Evolutionary conservation across 2,888 invertebrate species (phyloP).

Genomic region (Lottia scabra): DNA sequence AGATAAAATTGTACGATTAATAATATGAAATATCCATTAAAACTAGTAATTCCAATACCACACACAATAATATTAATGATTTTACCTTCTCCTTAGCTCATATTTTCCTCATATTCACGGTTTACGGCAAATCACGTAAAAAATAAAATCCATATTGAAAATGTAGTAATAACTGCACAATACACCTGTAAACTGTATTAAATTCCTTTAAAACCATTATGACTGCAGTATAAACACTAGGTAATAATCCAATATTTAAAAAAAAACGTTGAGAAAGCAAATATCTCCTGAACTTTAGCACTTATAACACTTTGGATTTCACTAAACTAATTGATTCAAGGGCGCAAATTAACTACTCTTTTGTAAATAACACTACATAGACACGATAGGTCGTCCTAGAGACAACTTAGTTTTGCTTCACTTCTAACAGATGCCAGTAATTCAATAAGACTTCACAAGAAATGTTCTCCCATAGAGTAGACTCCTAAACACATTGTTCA

Average conservation of each 20-base stretch:
- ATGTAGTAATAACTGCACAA: background rate
- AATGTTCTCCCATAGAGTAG: background rate
- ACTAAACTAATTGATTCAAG: background rate
- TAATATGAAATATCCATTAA: too few species aligned
- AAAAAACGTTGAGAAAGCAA: background rate
- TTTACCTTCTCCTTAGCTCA: too few species aligned
- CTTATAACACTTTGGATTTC: background rate
- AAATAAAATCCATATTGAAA: background rate
- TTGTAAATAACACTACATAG: background rate
- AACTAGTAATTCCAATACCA: too few species aligned
- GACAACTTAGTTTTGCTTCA: conserved; percentile 2
- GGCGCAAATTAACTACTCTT: background rate
- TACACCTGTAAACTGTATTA: background rate
- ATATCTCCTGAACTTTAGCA: background rate
- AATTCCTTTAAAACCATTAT: background rate
- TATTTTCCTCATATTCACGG: too few species aligned
- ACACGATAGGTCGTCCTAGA: conserved; percentile 1
- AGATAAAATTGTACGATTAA: too few species aligned
- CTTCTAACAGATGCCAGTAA: background rate
- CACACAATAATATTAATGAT: too few species aligned
- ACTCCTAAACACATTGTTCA: background rate
- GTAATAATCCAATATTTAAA: too few species aligned
- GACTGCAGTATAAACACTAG: background rate
- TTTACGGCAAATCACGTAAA: background rate
- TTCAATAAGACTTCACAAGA: conserved; percentile 5